Evolutionary conservation across 2,797 vertebrate species (phyloP), one percentile per base, ranked within the genome.

Genomic region (Heliangelus exortis): DNA sequence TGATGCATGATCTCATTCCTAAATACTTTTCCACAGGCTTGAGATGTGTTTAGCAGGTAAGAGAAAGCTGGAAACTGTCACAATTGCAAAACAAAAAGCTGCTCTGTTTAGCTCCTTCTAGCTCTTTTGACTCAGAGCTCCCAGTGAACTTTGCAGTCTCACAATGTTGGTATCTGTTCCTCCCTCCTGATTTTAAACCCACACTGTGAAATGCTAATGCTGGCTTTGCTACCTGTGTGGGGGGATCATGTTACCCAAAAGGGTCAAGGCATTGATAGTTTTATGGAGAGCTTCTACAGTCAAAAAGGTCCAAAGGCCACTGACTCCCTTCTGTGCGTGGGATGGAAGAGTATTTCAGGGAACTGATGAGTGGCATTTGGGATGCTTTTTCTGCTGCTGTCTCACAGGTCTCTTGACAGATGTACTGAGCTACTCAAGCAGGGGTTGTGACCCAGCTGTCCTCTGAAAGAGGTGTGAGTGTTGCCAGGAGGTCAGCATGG

Each of bases 1-100:
- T 93, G 79, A 59, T 59, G 41, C 89, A 36, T 58, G 75, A 94
- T 50, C 57, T 89, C 59, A 39, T 84, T 90, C 83, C 61, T 78
- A 87, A 68, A 86, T 81, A 33, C 82, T 92, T 96, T 91, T 81
- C 83, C 81, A 76, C 33, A 28, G 28, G n/a, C 87, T 90, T 51
- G 75, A 87, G 80, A 83, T 82, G 33, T 4, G 12, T 91, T 73
- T 85, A 72, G 69, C 90, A 90, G 76, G 89, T 95, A 92, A 81
- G 55, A 31, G 61, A 84, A 75, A 77, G 76, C 74, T 83, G 83
- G 89, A 53, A 83, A 41, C n/a, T 39, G 55, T 73, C 41, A 54
- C 0, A 9, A 65, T 82, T 69, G 39, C 66, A 79, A 92, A 94
- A 73, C 87, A 95, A 96, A 69, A 57, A 58, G 45, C 65, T 83